Evolutionary conservation across 2,797 vertebrate genomes (phyloP).

Genomic region (Gila robusta): DNA sequence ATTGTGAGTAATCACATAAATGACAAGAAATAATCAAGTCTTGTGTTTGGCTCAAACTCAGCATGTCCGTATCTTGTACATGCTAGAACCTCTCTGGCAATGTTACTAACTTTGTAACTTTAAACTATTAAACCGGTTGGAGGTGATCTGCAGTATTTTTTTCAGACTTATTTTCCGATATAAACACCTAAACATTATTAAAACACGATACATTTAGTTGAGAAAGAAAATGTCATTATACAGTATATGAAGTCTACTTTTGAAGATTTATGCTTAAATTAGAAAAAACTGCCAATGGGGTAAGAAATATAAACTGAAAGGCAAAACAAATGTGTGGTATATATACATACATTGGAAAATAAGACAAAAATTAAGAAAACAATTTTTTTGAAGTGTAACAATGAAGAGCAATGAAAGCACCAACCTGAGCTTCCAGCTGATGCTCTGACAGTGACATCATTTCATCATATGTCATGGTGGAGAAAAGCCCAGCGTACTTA

Average conservation of each 20-base stretch:
- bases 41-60: conserved; percentile 1
- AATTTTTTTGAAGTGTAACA: neutral
- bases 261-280: neutral
- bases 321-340: no score
- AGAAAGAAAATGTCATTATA: neutral
- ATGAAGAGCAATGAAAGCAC: neutral
- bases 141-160: neutral
- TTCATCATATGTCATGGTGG: conserved; percentile 96
- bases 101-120: neutral
- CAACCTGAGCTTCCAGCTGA: conserved; percentile 93
- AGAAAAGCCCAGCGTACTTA: conserved; percentile 96
- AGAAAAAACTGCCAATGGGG: neutral
- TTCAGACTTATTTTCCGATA: neutral
- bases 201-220: neutral
- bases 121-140: neutral
- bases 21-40: neutral
- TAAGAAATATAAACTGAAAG: neutral
- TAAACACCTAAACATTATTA: neutral
- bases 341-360: no score
- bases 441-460: conserved; percentile 98
- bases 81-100: neutral
- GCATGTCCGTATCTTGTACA: neutral
- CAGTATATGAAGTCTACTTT: neutral
- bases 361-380: neutral
- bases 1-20: conserved; percentile 9